Evolutionary conservation across 2,113 vertebrate species (phyloP).

Genomic region (Phylloscopus trochiloides): DNA sequence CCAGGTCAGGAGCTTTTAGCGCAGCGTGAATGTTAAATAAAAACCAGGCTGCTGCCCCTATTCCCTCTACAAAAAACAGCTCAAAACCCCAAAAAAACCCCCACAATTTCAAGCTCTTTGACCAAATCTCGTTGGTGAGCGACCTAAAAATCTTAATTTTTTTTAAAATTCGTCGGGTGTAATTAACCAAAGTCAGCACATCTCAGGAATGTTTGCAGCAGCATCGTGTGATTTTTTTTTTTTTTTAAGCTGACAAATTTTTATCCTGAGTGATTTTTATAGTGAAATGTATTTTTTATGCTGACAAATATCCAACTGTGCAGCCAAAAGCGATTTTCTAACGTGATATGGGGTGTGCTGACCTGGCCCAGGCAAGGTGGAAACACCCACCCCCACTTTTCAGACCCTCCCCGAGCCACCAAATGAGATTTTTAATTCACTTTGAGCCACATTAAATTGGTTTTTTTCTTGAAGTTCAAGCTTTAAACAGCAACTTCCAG

Average conservation of each 20-base stretch:
- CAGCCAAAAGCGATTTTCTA: background rate
- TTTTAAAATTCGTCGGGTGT: background rate
- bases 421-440: background rate
- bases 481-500: background rate
- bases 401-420: background rate
- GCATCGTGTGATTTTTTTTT: fast-evolving
- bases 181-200: fast-evolving
- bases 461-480: background rate
- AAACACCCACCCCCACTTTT: background rate
- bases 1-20: constrained; percentile 65
- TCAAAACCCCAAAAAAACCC: fast-evolving
- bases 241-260: background rate
- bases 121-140: fast-evolving
- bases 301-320: background rate
- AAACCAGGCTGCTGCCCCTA: background rate
- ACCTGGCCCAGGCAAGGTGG: background rate
- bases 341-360: fast-evolving
- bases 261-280: background rate
- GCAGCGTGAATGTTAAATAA: constrained; percentile 57
- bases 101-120: background rate
- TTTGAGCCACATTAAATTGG: fast-evolving
- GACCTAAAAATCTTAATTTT: background rate
- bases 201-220: background rate
- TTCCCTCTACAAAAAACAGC: background rate
- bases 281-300: background rate